phyloP scores from a whole-genome alignment of 2,888 invertebrate genomes.

The Onchidella celtica region DNA sequence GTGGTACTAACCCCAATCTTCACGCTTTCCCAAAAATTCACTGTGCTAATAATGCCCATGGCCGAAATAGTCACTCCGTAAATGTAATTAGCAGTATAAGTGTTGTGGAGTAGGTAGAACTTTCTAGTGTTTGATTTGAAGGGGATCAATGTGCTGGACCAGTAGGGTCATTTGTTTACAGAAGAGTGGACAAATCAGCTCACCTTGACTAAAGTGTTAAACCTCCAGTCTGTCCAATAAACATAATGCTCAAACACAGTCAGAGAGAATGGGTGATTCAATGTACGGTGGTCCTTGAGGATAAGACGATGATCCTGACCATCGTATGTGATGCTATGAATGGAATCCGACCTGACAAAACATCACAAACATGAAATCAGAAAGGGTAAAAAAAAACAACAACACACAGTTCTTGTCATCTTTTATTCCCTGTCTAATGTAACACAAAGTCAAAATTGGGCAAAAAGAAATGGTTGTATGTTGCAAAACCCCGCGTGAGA shows the following conservation, averaged over 20 bases:
- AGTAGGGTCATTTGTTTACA: no score
- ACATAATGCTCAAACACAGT: slow-evolving; percentile 91
- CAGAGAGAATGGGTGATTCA: slow-evolving; percentile 93
- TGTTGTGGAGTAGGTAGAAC: no score
- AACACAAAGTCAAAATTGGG: neutral
- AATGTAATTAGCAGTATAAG: no score
- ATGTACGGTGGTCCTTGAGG: slow-evolving; percentile 86
- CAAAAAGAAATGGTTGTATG: no score
- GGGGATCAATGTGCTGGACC: no score
- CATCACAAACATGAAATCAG: neutral
- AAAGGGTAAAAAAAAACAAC: neutral
- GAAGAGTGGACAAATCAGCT: no score
- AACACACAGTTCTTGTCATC: neutral
- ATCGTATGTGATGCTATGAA: slow-evolving; percentile 91
- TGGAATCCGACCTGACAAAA: slow-evolving; percentile 87
- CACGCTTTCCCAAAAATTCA: no score
- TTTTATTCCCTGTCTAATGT: neutral
- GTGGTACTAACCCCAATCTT: no score
- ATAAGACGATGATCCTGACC: slow-evolving; percentile 87
- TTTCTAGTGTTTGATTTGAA: no score
- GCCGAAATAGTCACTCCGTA: no score
- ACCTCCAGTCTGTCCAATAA: slow-evolving; percentile 97
- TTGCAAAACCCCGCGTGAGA: no score
- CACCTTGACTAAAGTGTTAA: slow-evolving; percentile 89
- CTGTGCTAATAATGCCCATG: no score